A percentile compares a stretch with the other conserved stretches of the same genome.
phyloP scores from a whole-genome alignment of 1,140 invertebrate species.

The Dryas iulia region DNA sequence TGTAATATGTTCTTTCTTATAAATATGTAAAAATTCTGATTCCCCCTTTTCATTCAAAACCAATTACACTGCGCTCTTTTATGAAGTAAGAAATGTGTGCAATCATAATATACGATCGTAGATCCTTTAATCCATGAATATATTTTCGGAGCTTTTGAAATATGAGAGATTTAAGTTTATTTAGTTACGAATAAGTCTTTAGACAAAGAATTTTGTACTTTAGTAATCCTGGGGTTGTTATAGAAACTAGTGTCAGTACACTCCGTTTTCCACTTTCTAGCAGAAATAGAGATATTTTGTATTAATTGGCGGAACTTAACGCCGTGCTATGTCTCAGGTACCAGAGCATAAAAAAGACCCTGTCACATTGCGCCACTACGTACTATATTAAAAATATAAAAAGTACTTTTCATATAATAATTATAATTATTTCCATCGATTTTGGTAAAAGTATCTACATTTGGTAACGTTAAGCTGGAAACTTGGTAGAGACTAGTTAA shows the following conservation, averaged over 20 bases:
- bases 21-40: conserved; percentile 31
- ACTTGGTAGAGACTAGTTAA: not conserved
- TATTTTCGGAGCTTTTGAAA: not conserved
- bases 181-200: not conserved
- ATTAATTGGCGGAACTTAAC: no score
- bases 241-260: no score
- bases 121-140: not conserved
- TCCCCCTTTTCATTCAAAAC: conserved; percentile 10
- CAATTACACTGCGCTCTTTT: conserved; percentile 11
- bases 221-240: no score
- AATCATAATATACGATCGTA: not conserved
- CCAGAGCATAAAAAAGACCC: no score
- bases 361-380: no score
- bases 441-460: not conserved
- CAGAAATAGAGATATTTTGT: no score
- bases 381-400: no score
- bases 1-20: conserved; percentile 33
- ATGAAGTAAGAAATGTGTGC: not conserved
- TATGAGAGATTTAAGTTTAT: not conserved
- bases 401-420: no score
- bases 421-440: not conserved
- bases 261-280: no score
- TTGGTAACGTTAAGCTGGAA: not conserved
- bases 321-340: no score
- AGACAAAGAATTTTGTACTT: no score